Conservation (phyloP, 2,797 vertebrate species). For the Acrossocheilus fasciatus region DNA sequence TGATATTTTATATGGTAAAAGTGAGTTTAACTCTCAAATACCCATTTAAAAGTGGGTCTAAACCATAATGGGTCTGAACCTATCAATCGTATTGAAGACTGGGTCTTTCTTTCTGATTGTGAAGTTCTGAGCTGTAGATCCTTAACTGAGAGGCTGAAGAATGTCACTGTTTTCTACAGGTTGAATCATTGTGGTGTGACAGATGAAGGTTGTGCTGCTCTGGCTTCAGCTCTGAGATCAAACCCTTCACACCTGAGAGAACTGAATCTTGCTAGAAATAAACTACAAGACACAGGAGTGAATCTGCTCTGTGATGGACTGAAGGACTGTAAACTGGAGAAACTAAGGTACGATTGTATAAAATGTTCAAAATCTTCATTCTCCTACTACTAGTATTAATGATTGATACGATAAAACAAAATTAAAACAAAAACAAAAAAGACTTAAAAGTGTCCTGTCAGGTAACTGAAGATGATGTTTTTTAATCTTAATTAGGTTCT, state of each 20-base stretch:
- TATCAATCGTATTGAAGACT: background rate
- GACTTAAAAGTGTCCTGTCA: too few species aligned
- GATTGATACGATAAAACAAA: too few species aligned
- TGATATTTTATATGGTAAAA: background rate
- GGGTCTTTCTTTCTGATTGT: too few species aligned
- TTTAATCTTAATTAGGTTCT: too few species aligned
- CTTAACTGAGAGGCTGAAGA: background rate
- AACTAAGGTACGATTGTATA: background rate
- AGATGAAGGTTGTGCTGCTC: too few species aligned
- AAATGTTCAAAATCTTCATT: too few species aligned
- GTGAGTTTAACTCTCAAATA: background rate
- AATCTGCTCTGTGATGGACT: background rate
- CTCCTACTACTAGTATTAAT: too few species aligned
- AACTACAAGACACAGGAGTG: background rate
- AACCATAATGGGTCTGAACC: background rate
- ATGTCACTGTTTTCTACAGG: background rate
- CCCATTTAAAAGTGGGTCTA: background rate
- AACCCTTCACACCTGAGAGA: too few species aligned
- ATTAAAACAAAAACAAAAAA: too few species aligned
- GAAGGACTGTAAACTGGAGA: background rate
- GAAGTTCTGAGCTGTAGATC: background rate
- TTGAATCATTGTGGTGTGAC: background rate
- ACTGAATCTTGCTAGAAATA: background rate
- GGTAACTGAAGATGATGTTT: too few species aligned
- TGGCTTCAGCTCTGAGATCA: too few species aligned